phyloP scores from a whole-genome alignment of 2,113 vertebrate genomes.

The Corythaixoides concolor region DNA sequence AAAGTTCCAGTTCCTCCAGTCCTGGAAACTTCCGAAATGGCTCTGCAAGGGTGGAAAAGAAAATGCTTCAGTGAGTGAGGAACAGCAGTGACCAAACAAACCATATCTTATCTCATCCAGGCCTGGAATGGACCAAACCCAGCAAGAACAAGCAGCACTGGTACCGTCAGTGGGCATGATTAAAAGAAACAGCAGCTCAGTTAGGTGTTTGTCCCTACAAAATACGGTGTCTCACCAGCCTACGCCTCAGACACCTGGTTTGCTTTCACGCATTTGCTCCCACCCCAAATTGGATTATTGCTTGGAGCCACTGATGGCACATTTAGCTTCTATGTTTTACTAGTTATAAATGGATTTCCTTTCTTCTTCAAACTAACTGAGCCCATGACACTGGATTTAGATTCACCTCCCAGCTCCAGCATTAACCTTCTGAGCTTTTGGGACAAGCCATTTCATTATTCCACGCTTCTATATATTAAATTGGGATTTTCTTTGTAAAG shows the following conservation, averaged over 20 bases:
- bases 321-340: not conserved
- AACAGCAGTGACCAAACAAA: not conserved
- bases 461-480: not conserved
- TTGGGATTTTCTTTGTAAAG: not conserved
- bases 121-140: not conserved
- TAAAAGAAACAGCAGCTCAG: not conserved
- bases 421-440: not conserved
- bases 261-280: not conserved
- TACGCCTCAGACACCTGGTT: not conserved
- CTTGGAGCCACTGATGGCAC: not conserved
- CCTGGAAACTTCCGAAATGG: conserved; percentile 78
- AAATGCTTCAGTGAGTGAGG: not conserved
- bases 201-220: not conserved
- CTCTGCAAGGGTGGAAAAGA: conserved; percentile 62
- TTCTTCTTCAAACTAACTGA: not conserved
- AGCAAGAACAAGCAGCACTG: not conserved
- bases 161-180: no score
- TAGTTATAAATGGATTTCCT: not conserved
- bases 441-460: not conserved
- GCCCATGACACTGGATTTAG: not conserved
- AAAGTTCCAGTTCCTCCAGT: conserved; percentile 81
- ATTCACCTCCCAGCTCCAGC: not conserved
- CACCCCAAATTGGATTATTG: not conserved
- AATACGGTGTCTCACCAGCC: not conserved
- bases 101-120: not conserved